Conservation (phyloP, 2,888 invertebrate species). For the Salticus scenicus region DNA sequence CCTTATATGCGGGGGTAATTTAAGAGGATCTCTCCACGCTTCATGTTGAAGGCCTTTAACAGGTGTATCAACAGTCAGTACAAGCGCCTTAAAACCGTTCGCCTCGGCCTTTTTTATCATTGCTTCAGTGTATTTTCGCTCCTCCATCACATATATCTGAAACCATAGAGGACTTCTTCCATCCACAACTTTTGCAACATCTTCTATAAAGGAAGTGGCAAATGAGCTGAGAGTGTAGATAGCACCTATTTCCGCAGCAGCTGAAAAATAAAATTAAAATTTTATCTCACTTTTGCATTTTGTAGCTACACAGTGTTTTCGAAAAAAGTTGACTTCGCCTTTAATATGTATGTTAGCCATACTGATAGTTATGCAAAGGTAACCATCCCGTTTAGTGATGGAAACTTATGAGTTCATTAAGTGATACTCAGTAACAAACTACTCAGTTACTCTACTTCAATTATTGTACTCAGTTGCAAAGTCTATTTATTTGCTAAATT, state of each 20-base stretch:
- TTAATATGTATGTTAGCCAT: too few species aligned
- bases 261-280: too few species aligned
- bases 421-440: too few species aligned
- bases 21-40: conserved; percentile 88
- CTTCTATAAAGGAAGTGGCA: conserved; percentile 90
- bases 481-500: too few species aligned
- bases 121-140: conserved; percentile 82
- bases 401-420: too few species aligned
- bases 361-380: too few species aligned
- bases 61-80: conserved; percentile 91
- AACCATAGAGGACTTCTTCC: conserved; percentile 89
- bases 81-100: conserved; percentile 89
- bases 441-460: too few species aligned
- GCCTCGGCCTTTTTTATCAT: conserved; percentile 86
- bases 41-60: conserved; percentile 76
- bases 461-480: too few species aligned
- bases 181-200: conserved; percentile 86
- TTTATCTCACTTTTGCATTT: too few species aligned
- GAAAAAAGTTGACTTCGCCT: too few species aligned
- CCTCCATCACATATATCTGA: conserved; percentile 91
- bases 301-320: too few species aligned
- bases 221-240: conserved; percentile 90
- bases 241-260: conserved; percentile 84
- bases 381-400: too few species aligned
- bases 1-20: conserved; percentile 86